These are phyloP conservation scores for Pseudochaenichthys georgianus DNA, from an alignment of 2,797 vertebrate genomes.

Conservation along the genomic window DNA sequence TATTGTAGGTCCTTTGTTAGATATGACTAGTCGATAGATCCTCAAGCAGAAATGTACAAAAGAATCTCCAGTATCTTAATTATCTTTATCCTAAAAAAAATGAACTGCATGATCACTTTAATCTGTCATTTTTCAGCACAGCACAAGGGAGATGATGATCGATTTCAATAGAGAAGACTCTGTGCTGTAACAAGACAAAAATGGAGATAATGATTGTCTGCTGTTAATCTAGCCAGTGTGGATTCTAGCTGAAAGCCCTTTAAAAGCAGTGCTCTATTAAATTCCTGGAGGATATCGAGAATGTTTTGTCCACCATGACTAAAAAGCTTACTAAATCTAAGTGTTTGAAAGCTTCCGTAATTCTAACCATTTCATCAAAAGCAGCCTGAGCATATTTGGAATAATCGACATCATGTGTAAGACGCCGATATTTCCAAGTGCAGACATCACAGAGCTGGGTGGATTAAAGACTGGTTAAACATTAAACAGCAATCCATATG, in stretches of 20 bases:
- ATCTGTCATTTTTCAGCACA: constrained; percentile 66
- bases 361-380: constrained; percentile 84
- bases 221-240: constrained; percentile 72
- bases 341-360: constrained; percentile 86
- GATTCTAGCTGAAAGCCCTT: constrained; percentile 66
- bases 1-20: constrained; percentile 49
- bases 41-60: constrained; percentile 27
- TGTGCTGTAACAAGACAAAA: constrained; percentile 57
- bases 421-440: constrained; percentile 79
- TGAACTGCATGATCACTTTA: constrained; percentile 62
- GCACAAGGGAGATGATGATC: constrained; percentile 59
- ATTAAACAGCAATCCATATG: constrained; percentile 93
- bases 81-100: constrained; percentile 59
- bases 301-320: constrained; percentile 75
- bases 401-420: constrained; percentile 87
- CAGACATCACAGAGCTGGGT: constrained; percentile 89
- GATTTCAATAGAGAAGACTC: constrained; percentile 60
- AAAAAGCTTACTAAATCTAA: constrained; percentile 78
- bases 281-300: constrained; percentile 60
- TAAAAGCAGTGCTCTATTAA: constrained; percentile 62
- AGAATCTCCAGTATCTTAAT: constrained; percentile 51
- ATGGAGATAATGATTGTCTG: constrained; percentile 68
- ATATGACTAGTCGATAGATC: constrained; percentile 41
- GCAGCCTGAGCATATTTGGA: constrained; percentile 83
- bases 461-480: constrained; percentile 94